These are phyloP conservation scores for Eumaeus atala DNA, from an alignment of 1,140 invertebrate species.

Conservation along the genomic window DNA sequence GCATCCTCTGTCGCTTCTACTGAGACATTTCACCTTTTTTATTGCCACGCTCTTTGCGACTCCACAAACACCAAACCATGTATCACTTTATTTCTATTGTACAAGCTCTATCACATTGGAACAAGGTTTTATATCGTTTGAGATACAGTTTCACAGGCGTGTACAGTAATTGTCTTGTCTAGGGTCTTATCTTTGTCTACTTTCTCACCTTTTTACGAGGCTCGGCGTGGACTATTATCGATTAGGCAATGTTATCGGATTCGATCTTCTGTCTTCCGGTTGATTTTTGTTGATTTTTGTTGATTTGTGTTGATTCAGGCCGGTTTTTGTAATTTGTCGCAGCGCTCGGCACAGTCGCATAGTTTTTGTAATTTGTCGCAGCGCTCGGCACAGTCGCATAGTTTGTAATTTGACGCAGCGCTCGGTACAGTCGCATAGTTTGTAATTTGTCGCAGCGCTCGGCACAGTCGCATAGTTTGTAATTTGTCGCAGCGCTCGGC, in stretches of 20 bases:
- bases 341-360: too few species aligned
- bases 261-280: conserved; percentile 69
- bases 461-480: too few species aligned
- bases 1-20: conserved; percentile 60
- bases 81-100: conserved; percentile 11
- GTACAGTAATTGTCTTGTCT: conserved; percentile 25
- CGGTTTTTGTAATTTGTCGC: conserved; percentile 44
- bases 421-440: conserved; percentile 28
- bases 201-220: conserved; percentile 71
- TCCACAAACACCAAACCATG: conserved; percentile 33
- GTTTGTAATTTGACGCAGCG: too few species aligned
- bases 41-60: conserved; percentile 66
- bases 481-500: too few species aligned
- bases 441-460: too few species aligned
- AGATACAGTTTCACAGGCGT: conserved; percentile 6
- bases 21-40: conserved; percentile 73
- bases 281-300: conserved; percentile 64
- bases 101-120: conserved; percentile 19
- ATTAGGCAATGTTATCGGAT: conserved; percentile 67
- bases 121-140: conserved; percentile 31
- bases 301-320: conserved; percentile 65
- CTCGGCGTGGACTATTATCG: conserved; percentile 70
- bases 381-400: too few species aligned
- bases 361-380: too few species aligned
- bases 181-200: conserved; percentile 65